phyloP scores from a whole-genome alignment of 2,797 vertebrate genomes.

The Falco naumanni region DNA sequence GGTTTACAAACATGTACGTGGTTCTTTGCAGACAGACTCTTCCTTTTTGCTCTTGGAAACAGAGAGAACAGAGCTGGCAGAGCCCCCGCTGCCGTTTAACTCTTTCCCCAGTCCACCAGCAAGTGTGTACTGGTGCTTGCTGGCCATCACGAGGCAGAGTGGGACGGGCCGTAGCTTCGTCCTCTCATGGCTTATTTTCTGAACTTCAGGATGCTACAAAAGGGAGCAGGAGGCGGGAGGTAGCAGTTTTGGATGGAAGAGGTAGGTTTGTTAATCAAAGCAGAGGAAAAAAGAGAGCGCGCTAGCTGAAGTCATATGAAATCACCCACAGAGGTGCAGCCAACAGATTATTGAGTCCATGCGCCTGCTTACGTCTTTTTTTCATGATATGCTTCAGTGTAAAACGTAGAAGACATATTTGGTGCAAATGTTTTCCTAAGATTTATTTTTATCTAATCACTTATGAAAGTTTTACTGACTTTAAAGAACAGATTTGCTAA shows the following conservation, averaged over 20 bases:
- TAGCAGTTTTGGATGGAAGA: neutral
- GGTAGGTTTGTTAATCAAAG: neutral
- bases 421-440: neutral
- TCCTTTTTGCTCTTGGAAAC: neutral
- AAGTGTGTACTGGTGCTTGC: rapidly evolving
- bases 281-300: neutral
- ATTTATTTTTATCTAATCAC: neutral
- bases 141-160: rapidly evolving
- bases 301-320: neutral
- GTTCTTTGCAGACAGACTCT: rapidly evolving
- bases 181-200: neutral
- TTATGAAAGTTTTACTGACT: neutral
- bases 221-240: neutral
- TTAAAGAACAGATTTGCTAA: neutral
- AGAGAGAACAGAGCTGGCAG: neutral
- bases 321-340: neutral
- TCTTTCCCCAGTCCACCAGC: neutral
- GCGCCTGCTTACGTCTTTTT: neutral
- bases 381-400: neutral
- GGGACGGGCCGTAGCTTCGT: neutral
- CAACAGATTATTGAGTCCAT: neutral
- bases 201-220: rapidly evolving
- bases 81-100: neutral
- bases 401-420: neutral
- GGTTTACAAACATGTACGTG: rapidly evolving